Evolutionary conservation across 2,888 invertebrate species (phyloP).

Genomic region (Subacronicta megacephala): DNA sequence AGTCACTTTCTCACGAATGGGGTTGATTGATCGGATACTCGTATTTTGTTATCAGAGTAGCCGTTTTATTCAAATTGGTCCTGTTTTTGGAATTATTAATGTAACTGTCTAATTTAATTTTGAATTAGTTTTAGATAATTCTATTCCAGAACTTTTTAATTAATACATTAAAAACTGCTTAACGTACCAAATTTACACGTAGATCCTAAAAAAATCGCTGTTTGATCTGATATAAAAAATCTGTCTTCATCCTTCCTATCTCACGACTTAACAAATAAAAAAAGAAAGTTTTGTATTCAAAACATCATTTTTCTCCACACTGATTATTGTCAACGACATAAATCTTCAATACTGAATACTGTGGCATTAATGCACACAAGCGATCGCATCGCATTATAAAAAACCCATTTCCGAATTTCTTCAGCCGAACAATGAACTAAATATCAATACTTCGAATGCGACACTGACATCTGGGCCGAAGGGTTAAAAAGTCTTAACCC

Average conservation of each 20-base stretch:
- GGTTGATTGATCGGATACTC: slow-evolving; percentile 77
- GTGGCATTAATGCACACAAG: slow-evolving; percentile 71
- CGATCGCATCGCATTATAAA: slow-evolving; percentile 71
- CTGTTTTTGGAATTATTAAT: slow-evolving; percentile 51
- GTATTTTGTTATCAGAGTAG: slow-evolving; percentile 54
- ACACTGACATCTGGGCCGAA: slow-evolving; percentile 83
- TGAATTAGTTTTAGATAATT: not conserved
- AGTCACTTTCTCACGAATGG: slow-evolving; percentile 83
- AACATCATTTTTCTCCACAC: slow-evolving; percentile 59
- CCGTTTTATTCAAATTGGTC: slow-evolving; percentile 57
- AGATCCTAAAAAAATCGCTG: not conserved
- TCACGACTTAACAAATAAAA: slow-evolving; percentile 44
- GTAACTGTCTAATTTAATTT: not conserved
- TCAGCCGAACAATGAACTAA: slow-evolving; percentile 71
- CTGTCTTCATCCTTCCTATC: slow-evolving; percentile 26
- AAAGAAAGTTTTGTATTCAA: slow-evolving; percentile 57
- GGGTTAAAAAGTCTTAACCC: slow-evolving; percentile 77
- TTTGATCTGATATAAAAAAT: not conserved
- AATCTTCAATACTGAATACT: slow-evolving; percentile 61
- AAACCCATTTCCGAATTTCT: slow-evolving; percentile 82
- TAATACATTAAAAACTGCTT: no score
- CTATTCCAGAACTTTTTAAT: not conserved
- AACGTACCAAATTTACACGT: not conserved
- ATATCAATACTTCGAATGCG: slow-evolving; percentile 76
- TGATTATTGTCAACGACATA: slow-evolving; percentile 61